A percentile compares a stretch with the other conserved stretches of the same genome.
Evolutionary conservation across 1,140 invertebrate species (phyloP).

Genomic region (Hyphantria cunea): DNA sequence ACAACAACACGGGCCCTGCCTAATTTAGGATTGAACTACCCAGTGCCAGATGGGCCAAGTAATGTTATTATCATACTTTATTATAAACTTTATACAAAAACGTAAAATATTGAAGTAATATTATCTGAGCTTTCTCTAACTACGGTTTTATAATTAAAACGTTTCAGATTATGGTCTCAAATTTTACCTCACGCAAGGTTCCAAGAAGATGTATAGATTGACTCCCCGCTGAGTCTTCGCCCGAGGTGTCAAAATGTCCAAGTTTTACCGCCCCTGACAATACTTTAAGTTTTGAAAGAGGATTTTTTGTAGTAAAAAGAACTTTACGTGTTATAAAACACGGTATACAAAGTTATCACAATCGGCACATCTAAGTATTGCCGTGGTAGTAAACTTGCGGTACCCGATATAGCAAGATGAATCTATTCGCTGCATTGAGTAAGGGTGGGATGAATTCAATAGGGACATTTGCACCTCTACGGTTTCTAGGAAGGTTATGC

Average conservation of each 20-base stretch:
- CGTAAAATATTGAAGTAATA: too few species aligned
- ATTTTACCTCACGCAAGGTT: constrained; percentile 66
- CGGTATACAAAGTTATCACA: constrained; percentile 4
- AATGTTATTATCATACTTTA: too few species aligned
- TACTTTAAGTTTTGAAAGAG: constrained; percentile 8
- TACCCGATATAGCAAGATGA: constrained; percentile 57
- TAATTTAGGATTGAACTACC: too few species aligned
- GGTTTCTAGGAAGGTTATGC: constrained; percentile 57
- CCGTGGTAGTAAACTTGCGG: constrained; percentile 48
- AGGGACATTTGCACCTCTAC: constrained; percentile 56
- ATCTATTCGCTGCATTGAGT: constrained; percentile 52
- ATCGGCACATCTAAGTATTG: not conserved
- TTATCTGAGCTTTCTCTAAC: constrained; percentile 1
- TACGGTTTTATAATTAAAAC: constrained; percentile 57
- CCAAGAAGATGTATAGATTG: constrained; percentile 68
- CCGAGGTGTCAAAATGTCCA: constrained; percentile 78
- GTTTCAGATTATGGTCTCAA: constrained; percentile 62
- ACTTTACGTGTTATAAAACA: constrained; percentile 30
- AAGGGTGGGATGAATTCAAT: constrained; percentile 53
- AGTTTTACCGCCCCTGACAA: constrained; percentile 58
- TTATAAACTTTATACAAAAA: too few species aligned
- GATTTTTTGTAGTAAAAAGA: constrained; percentile 16
- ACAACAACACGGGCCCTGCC: too few species aligned
- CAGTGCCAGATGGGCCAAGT: too few species aligned
- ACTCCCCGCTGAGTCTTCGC: constrained; percentile 71